Percentiles rank a stretch among this genome's conserved stretches.
Evolutionary conservation across 2,113 vertebrate species (phyloP).

Genomic region (Otolemur garnettii): DNA sequence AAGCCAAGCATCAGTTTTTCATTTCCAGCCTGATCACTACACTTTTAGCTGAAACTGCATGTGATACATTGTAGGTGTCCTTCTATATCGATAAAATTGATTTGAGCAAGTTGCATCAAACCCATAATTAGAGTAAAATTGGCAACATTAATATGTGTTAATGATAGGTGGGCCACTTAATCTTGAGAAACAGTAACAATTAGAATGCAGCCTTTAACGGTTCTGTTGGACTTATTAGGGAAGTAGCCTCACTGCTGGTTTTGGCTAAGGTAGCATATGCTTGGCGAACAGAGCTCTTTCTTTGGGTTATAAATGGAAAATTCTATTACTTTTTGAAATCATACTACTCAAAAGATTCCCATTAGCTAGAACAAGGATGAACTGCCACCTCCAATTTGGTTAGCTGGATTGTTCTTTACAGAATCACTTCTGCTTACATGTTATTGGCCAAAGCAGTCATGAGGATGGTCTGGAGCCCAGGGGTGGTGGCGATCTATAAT

Average conservation of each 20-base stretch:
- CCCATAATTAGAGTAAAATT: slow-evolving; percentile 83
- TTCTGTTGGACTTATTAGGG: slow-evolving; percentile 81
- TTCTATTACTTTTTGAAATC: neutral
- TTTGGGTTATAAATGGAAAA: neutral
- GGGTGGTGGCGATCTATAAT: neutral
- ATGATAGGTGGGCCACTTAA: slow-evolving; percentile 79
- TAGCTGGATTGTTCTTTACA: slow-evolving; percentile 10
- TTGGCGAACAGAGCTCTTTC: neutral
- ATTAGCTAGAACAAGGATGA: slow-evolving; percentile 1
- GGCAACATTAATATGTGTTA: slow-evolving; percentile 85
- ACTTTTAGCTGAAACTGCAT: slow-evolving; percentile 78
- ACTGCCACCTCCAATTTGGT: neutral
- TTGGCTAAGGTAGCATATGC: neutral
- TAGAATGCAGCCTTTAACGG: slow-evolving; percentile 80
- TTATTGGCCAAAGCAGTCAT: neutral
- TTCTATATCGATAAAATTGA: slow-evolving; percentile 88
- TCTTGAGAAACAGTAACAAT: slow-evolving; percentile 85
- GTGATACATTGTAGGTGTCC: slow-evolving; percentile 83
- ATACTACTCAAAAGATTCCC: neutral
- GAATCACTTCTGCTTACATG: neutral
- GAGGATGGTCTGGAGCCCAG: neutral
- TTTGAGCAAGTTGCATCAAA: slow-evolving; percentile 84
- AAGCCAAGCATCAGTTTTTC: slow-evolving; percentile 75
- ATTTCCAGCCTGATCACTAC: slow-evolving; percentile 75
- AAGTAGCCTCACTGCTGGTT: slow-evolving; percentile 50